Conservation (phyloP, 2,888 invertebrate genomes). For the Netelia inedita region DNA sequence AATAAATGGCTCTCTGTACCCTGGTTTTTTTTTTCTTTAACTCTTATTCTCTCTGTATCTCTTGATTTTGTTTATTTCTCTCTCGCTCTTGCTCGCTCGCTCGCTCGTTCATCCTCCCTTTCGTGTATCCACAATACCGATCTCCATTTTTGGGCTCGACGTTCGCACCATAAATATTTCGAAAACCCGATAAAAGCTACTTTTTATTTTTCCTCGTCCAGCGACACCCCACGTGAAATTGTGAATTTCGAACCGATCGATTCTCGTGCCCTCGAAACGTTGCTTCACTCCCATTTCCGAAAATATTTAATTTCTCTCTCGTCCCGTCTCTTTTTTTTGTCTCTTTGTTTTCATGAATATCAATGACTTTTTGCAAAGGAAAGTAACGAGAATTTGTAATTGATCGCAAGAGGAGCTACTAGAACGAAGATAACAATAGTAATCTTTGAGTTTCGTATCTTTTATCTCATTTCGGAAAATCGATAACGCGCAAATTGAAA, state of each 20-base stretch:
- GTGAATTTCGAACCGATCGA: slow-evolving; percentile 12
- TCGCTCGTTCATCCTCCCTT: slow-evolving; percentile 25
- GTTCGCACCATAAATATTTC: slow-evolving; percentile 33
- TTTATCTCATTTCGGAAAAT: slow-evolving; percentile 31
- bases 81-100: slow-evolving; percentile 30
- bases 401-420: not conserved
- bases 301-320: slow-evolving; percentile 2
- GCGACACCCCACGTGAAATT: not conserved
- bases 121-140: slow-evolving; percentile 42
- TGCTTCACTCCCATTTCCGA: not conserved
- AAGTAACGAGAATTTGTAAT: not conserved
- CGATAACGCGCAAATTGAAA: slow-evolving; percentile 18
- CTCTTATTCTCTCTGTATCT: slow-evolving; percentile 59
- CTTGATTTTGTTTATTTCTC: slow-evolving; percentile 32
- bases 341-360: slow-evolving; percentile 24
- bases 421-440: not conserved
- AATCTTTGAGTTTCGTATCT: slow-evolving; percentile 11
- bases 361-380: slow-evolving; percentile 3
- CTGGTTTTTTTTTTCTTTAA: slow-evolving; percentile 73
- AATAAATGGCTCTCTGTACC: slow-evolving; percentile 81
- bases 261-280: not conserved
- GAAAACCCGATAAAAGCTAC: slow-evolving; percentile 20
- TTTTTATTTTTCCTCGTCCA: not conserved
- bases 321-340: not conserved
- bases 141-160: slow-evolving; percentile 58